Base-by-base conservation (phyloP, 2,113 vertebrate genomes). In the Turdus rufiventris region DNA sequence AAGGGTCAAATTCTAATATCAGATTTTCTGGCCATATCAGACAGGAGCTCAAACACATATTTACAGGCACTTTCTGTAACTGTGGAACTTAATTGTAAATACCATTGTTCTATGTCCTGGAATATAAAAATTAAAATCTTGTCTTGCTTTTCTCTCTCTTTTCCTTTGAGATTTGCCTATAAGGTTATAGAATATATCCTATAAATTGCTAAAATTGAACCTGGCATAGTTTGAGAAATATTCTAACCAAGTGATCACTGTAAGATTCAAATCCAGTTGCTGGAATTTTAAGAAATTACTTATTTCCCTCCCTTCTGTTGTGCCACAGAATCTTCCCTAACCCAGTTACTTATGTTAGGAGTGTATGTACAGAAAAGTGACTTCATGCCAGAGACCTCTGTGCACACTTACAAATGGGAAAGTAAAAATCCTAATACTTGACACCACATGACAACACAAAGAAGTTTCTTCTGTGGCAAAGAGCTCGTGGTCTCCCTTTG, bases 381-480 rank as follows among this genome's bases (percentile, higher is more conserved):
- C 74, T 72, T 53, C 12, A 14, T 36, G 84, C 42, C 18, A 81
- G 42, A 85, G 34, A 45, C 21, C n/a, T 87, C 57, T 42, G 53
- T 65, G 83, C n/a, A 21, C 93, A 47, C 38, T 76, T 80, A 66
- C 3, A 47, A 87, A 80, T n/a, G 90, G 47, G 20, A 31, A 65
- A 91, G 50, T n/a, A 61, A 85, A 72, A 68, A 85, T 90, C n/a
- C 71, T 50, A 90, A 57, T 31, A 72, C 75, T 93, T 93, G 68
- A 88, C 84, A 84, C 45, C 48, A 81, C 34, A 14, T 2, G 15
- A 76, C 95, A 94, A 77, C 43, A 95, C 54, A 94, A 87, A 97
- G 93, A 86, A 75, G 31, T 91, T 97, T 81, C 94, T 94, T 93
- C 66, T 75, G 50, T 96, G 86, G 77, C 81, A 74, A 84, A 92